A percentile compares a stretch with the other conserved stretches of the same genome.
These are phyloP conservation scores for Phymatocera aterrima DNA, from an alignment of 2,888 invertebrate species.

Conservation along the genomic window DNA sequence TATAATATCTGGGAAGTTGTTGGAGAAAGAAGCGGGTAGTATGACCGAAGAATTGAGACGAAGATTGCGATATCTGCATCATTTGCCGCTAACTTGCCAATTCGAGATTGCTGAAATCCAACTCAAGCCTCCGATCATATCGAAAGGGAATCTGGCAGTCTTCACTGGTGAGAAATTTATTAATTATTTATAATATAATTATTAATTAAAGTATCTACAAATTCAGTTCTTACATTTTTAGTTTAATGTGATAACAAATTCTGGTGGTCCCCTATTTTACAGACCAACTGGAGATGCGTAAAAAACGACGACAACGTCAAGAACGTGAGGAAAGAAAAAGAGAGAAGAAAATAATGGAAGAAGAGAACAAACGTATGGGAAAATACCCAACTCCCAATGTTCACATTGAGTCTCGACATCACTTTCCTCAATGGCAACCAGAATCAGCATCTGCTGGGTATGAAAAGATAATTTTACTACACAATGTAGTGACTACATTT, in stretches of 20 bases:
- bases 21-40: constrained; percentile 92
- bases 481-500: constrained; percentile 49
- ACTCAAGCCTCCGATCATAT: constrained; percentile 84
- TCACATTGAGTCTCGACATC: constrained; percentile 81
- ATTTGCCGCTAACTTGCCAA: constrained; percentile 93
- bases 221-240: not conserved
- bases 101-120: constrained; percentile 94
- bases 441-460: constrained; percentile 63
- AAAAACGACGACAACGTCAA: constrained; percentile 82
- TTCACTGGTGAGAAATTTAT: constrained; percentile 82
- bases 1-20: constrained; percentile 84
- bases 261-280: constrained; percentile 46
- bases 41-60: constrained; percentile 89
- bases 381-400: constrained; percentile 79
- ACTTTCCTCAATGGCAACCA: constrained; percentile 76
- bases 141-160: constrained; percentile 80
- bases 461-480: constrained; percentile 9
- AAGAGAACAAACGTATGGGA: constrained; percentile 85
- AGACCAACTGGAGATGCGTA: constrained; percentile 87
- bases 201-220: too few species aligned
- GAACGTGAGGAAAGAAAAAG: constrained; percentile 88
- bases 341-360: constrained; percentile 85
- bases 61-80: constrained; percentile 86
- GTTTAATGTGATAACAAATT: not conserved
- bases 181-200: constrained; percentile 11